These are phyloP conservation scores for Drosophila barbarae DNA, from an alignment of 2,888 invertebrate species.

Conservation along the genomic window DNA sequence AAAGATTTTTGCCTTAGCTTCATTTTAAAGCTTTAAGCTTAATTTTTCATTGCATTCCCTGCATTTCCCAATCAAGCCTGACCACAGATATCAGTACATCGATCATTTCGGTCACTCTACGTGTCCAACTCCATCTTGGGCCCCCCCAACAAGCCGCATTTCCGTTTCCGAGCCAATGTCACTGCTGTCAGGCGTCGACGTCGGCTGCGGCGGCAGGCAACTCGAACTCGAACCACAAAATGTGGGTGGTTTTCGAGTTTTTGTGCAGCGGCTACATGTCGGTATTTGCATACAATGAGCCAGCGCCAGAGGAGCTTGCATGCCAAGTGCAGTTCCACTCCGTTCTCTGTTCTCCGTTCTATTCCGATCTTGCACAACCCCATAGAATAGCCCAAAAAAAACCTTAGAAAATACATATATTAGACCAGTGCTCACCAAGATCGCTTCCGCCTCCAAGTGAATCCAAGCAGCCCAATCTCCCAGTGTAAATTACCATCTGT, in stretches of 20 bases:
- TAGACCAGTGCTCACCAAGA: constrained; percentile 15
- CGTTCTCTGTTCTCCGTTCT: constrained; percentile 16
- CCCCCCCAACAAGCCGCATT: constrained; percentile 55
- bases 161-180: constrained; percentile 73
- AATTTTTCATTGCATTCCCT: background rate
- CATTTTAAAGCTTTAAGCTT: too few species aligned
- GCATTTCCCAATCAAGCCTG: constrained; percentile 24
- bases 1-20: too few species aligned
- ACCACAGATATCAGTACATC: constrained; percentile 22
- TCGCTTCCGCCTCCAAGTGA: constrained; percentile 56
- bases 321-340: constrained; percentile 25
- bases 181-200: constrained; percentile 53
- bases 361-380: constrained; percentile 62
- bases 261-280: constrained; percentile 35
- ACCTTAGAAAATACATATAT: constrained; percentile 3
- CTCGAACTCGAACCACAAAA: constrained; percentile 29
- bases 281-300: constrained; percentile 66
- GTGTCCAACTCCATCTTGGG: background rate
- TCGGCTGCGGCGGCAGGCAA: background rate
- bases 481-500: constrained; percentile 54
- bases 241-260: constrained; percentile 49
- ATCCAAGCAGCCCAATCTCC: constrained; percentile 45
- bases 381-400: constrained; percentile 25
- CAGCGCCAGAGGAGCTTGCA: constrained; percentile 52
- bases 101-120: constrained; percentile 9